Base-by-base conservation (phyloP, 2,113 vertebrate species). In the Mormyrus lacerda region DNA sequence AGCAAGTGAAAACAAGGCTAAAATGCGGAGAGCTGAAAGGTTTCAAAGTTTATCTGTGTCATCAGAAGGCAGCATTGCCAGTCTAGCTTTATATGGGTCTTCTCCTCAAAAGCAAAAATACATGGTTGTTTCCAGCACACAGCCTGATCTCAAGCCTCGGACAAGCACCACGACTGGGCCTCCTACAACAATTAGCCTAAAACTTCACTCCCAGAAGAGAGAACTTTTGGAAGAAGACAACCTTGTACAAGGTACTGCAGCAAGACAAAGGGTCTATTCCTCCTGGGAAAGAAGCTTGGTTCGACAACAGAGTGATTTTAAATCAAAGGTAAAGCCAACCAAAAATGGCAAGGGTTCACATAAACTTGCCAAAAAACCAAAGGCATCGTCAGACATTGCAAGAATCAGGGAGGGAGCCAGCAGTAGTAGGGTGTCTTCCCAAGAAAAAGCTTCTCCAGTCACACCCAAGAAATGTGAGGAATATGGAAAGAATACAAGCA, bases 1-100 rank as follows among this genome's bases (percentile, higher is more conserved):
- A 53, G n/a, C 3, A 17, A 86, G 48, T 35, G 44, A 86, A 21
- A 50, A 17, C 5, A 21, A 35, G 50, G 47, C 27, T 9, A 53
- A 53, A 55, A 13, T 51, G 11, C 48, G 0, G 85, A 51, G 15
- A 76, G 82, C 48, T 31, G 15, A 79, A 88, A 39, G 13, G 27
- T 27, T 19, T 39, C 65, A 51, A 5, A 51, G 24, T 53, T 9
- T 11, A 17, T 21, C 69, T 10, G 31, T n/a, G 69, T 15, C 31
- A 45, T 76, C 73, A 24, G 42, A 69, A 1, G 1, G 0, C 1
- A 87, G 0, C 83, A 79, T 35, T 10, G 88, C 89, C 27, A 82
- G 92, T 31, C 91, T 96, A 39, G 76, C 89, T 17, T 91, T 95
- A 50, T 96, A 90, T 91, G 95, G 95, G 7, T 94, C 94, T 13